Evolutionary conservation across 1,140 invertebrate genomes (phyloP).

Genomic region (Drosophila albomicans): DNA sequence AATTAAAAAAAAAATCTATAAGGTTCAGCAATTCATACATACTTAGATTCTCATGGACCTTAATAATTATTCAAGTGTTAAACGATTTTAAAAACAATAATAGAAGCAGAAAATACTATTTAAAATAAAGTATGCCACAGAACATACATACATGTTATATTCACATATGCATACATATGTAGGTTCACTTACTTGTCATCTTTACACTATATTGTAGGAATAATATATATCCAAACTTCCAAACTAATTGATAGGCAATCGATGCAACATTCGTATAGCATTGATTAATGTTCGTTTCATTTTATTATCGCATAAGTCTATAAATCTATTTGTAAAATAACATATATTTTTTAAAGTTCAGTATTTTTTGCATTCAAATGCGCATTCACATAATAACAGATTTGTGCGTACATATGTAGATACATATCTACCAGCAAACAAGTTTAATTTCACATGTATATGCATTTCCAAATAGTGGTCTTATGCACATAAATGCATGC

Average conservation of each 20-base stretch:
- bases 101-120: neutral
- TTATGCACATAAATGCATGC: conserved; percentile 13
- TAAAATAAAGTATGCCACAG: neutral
- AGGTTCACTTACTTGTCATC: conserved; percentile 4
- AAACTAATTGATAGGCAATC: neutral
- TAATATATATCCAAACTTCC: conserved; percentile 3
- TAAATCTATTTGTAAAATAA: neutral
- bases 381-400: conserved; percentile 1
- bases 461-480: conserved; percentile 1
- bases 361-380: conserved; percentile 13
- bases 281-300: neutral
- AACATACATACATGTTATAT: neutral
- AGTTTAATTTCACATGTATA: conserved; percentile 35
- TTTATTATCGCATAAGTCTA: neutral
- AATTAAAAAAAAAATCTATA: no score
- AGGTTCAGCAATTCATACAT: no score
- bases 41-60: no score
- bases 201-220: conserved; percentile 19
- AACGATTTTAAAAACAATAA: no score
- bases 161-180: neutral
- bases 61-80: no score
- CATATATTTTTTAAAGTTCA: neutral
- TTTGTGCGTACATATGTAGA: conserved; percentile 15
- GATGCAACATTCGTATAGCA: neutral
- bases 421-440: conserved; percentile 42